phyloP scores from a whole-genome alignment of 1,140 invertebrate species.

The Sminthurides bifidus region DNA sequence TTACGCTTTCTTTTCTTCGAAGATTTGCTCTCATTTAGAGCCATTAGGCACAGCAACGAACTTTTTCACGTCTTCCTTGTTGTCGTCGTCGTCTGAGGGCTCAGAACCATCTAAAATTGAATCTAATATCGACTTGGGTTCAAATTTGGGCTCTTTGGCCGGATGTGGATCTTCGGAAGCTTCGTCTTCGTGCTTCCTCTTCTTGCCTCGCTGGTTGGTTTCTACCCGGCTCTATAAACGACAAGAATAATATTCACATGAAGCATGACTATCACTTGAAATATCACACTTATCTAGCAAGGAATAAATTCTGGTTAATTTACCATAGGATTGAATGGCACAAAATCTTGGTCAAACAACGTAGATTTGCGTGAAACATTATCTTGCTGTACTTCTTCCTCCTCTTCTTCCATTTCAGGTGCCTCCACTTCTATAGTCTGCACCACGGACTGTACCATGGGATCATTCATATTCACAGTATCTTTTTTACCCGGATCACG shows the following conservation, averaged over 20 bases:
- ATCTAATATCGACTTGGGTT: neutral
- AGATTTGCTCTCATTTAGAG: neutral
- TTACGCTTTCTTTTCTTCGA: neutral
- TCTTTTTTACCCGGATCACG: slow-evolving; percentile 19
- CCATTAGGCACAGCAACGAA: too few relatives aligned
- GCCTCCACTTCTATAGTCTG: slow-evolving; percentile 20
- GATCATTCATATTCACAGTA: slow-evolving; percentile 17
- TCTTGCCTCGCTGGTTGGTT: neutral
- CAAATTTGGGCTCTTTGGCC: neutral
- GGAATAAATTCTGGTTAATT: neutral
- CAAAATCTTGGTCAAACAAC: slow-evolving; percentile 13
- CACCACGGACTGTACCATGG: slow-evolving; percentile 20
- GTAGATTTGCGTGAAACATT: slow-evolving; percentile 9
- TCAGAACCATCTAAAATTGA: neutral
- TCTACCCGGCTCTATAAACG: neutral
- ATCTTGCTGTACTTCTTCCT: neutral
- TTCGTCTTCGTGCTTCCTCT: neutral
- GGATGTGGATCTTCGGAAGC: neutral
- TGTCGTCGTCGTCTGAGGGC: neutral
- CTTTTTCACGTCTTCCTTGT: too few relatives aligned
- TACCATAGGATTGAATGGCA: slow-evolving; percentile 31
- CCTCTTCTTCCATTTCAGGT: neutral
- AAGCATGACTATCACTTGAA: neutral
- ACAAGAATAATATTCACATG: neutral
- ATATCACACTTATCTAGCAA: neutral